Evolutionary conservation across 2,113 vertebrate species (phyloP).

Genomic region (Pelvicachromis taeniatus): DNA sequence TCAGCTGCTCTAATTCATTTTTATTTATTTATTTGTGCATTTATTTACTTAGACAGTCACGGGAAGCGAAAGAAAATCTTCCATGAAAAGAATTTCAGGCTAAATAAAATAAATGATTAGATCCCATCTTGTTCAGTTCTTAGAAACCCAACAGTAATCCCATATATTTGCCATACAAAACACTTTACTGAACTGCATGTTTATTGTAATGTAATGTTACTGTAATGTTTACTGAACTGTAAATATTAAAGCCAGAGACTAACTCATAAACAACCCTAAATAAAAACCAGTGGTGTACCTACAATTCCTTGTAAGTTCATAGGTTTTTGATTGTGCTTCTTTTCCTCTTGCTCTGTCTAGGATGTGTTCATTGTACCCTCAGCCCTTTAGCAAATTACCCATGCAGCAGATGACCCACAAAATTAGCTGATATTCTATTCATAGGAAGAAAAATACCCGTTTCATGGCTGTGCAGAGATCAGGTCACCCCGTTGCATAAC

Average conservation of each 20-base stretch:
- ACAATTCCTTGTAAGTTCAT: neutral
- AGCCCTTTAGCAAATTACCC: conserved; percentile 31
- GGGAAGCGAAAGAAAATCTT: neutral
- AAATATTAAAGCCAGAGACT: neutral
- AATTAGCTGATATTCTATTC: conserved; percentile 60
- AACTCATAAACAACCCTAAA: neutral
- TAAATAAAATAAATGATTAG: rapidly evolving
- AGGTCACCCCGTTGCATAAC: conserved; percentile 7
- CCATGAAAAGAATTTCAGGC: neutral
- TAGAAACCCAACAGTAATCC: rapidly evolving
- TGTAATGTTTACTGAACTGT: neutral
- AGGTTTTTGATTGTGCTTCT: neutral
- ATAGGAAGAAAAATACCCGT: conserved; percentile 52
- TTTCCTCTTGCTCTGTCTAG: neutral
- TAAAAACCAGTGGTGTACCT: rapidly evolving
- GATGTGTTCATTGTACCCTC: neutral
- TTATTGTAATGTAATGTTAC: too few relatives aligned
- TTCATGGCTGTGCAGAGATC: conserved; percentile 22
- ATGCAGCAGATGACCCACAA: conserved; percentile 51
- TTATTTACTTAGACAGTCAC: neutral
- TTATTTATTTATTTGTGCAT: neutral
- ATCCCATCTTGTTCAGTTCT: neutral
- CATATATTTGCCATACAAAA: neutral
- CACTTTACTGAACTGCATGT: neutral
- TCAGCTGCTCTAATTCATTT: neutral